These are phyloP conservation scores for Raphicerus campestris DNA, from an alignment of 2,113 vertebrate genomes.

Conservation along the genomic window DNA sequence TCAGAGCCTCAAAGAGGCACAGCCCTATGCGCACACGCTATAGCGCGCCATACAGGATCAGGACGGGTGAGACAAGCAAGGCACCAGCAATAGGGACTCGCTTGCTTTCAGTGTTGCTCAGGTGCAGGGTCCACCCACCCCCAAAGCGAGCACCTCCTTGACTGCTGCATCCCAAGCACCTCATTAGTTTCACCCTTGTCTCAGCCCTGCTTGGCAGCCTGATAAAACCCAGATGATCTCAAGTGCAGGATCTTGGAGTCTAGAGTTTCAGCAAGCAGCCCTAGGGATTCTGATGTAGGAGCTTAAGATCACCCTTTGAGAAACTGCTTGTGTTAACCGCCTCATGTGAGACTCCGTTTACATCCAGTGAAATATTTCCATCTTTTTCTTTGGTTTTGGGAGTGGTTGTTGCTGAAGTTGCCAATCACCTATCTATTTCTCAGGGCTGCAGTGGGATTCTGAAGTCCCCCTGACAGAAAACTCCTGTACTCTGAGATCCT, in stretches of 20 bases:
- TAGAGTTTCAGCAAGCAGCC: background rate
- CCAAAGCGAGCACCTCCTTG: background rate
- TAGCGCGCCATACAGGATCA: no score
- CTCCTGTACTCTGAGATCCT: background rate
- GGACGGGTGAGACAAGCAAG: background rate
- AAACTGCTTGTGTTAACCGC: background rate
- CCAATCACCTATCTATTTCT: background rate
- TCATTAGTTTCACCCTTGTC: background rate
- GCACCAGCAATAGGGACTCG: background rate
- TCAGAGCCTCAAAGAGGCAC: background rate
- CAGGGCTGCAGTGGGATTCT: background rate
- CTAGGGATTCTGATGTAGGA: background rate
- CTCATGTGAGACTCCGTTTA: background rate
- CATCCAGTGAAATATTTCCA: background rate
- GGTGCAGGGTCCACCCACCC: background rate
- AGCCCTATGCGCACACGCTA: rapidly evolving
- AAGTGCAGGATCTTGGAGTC: background rate
- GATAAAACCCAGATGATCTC: background rate
- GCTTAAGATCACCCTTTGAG: background rate
- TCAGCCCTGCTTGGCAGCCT: background rate
- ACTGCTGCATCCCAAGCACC: background rate
- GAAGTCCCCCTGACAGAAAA: background rate
- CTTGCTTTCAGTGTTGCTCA: background rate
- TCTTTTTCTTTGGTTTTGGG: background rate
- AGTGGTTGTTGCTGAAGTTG: background rate